A percentile compares a stretch with the other conserved stretches of the same genome.
Conservation (phyloP, 2,797 vertebrate species). For the Holocentrus rufus region DNA sequence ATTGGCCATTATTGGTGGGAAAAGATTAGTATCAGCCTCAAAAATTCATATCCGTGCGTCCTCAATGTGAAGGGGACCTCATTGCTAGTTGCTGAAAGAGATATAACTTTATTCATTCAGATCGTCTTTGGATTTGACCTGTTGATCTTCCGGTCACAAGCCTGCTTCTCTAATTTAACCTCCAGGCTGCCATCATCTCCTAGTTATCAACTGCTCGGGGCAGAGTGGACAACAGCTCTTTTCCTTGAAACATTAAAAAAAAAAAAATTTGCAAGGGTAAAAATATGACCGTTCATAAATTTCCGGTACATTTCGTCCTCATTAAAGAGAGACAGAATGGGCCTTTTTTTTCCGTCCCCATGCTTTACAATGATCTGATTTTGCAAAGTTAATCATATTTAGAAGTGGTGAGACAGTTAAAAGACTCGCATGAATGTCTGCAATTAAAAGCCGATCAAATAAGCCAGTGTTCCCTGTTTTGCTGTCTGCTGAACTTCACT, state of each 20-base stretch:
- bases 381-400: constrained; percentile 16
- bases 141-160: constrained; percentile 36
- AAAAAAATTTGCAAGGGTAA: constrained; percentile 12
- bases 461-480: not conserved
- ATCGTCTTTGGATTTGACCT: not conserved
- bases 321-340: constrained; percentile 10
- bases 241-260: not conserved
- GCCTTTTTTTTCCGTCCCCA: constrained; percentile 17
- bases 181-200: constrained; percentile 16
- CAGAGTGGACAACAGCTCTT: not conserved
- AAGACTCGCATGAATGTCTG: constrained; percentile 28
- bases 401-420: constrained; percentile 13
- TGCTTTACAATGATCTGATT: constrained; percentile 40
- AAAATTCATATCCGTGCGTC: no score
- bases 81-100: not conserved
- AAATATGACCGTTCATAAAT: constrained; percentile 52
- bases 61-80: not conserved
- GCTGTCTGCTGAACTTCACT: not conserved
- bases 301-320: constrained; percentile 20
- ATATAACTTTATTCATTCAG: not conserved
- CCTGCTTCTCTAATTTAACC: constrained; percentile 3
- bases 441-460: not conserved
- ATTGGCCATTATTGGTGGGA: no score
- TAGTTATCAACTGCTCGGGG: not conserved
- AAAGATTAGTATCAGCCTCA: no score